Evolutionary conservation across 2,797 vertebrate genomes (phyloP), one percentile per base, ranked within the genome.

Genomic region (Chelon labrosus): DNA sequence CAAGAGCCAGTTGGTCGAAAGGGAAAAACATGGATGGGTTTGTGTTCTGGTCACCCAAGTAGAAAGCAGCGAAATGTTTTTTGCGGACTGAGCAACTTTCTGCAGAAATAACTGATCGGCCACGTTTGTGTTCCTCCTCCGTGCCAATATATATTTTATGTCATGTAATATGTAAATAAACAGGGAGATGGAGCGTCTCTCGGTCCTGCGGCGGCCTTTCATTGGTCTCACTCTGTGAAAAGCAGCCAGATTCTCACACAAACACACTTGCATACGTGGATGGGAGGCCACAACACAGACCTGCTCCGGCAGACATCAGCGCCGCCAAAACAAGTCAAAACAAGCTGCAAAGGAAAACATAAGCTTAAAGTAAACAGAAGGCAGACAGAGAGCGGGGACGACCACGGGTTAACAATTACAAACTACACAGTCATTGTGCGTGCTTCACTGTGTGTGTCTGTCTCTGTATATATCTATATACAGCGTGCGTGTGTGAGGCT

Each of bases 321-420:
- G 58, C 61, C 79, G 80, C 87, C 79, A 83, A 88, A 53, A 53
- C 49, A 58, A 59, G 39, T 52, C 20, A 53, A 59, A 59, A 87
- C 82, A 87, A 49, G 73, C 89, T 82, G 72, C 87, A 87, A 79
- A 87, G 82, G 82, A 88, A 89, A 88, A 85, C 86, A 88, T 75
- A 75, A 82, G 71, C 79, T 70, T 67, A 70, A 81, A 82, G 80
- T 86, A 88, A 88, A 87, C 88, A 88, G 76, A 75, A 89, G 82
- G 80, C 84, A 87, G 86, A 80, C 82, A 65, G 62, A 54, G 25
- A 49, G 53, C 12, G 53, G 62, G 65, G 70, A 75, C 80, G 58
- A 76, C 72, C 64, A 65, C 86, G 61, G 20, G 77, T 68, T 72
- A 73, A 49, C 31, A 50, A 56, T 56, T 49, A 41, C 46, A 31